Evolutionary conservation across 2,113 vertebrate species (phyloP).

Genomic region (Ammodramus savannarum): DNA sequence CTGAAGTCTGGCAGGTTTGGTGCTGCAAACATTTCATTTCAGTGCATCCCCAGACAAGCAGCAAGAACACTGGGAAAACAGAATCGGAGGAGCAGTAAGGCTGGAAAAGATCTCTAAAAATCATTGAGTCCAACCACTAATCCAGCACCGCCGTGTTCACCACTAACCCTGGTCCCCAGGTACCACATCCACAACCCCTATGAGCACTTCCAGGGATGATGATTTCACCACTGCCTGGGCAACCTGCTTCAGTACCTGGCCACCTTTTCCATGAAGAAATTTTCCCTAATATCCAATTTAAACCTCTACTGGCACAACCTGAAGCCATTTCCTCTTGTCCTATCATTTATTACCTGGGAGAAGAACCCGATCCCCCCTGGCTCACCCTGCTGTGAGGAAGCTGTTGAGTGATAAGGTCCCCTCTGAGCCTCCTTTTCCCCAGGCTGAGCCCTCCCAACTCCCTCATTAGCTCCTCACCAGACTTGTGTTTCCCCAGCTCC

Average conservation of each 20-base stretch:
- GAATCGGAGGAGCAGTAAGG: neutral
- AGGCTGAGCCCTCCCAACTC: neutral
- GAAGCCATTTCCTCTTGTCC: neutral
- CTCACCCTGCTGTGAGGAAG: neutral
- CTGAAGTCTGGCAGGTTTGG: neutral
- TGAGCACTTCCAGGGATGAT: neutral
- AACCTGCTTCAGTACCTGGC: accelerated
- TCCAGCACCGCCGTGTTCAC: neutral
- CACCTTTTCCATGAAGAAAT: neutral
- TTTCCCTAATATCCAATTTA: neutral
- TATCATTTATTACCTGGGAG: neutral
- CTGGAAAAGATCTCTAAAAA: neutral
- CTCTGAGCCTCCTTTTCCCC: neutral
- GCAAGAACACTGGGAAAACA: neutral
- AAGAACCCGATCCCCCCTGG: accelerated
- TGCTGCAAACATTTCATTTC: neutral
- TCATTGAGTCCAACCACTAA: neutral
- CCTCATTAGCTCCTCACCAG: neutral
- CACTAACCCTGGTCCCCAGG: neutral
- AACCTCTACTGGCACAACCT: neutral
- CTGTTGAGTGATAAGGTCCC: neutral
- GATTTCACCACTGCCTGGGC: neutral
- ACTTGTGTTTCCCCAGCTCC: neutral
- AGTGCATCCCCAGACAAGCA: neutral
- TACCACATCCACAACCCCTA: neutral